A percentile compares a stretch with the other conserved stretches of the same genome.
Evolutionary conservation across 2,797 vertebrate species (phyloP).

Genomic region (Catharus ustulatus): DNA sequence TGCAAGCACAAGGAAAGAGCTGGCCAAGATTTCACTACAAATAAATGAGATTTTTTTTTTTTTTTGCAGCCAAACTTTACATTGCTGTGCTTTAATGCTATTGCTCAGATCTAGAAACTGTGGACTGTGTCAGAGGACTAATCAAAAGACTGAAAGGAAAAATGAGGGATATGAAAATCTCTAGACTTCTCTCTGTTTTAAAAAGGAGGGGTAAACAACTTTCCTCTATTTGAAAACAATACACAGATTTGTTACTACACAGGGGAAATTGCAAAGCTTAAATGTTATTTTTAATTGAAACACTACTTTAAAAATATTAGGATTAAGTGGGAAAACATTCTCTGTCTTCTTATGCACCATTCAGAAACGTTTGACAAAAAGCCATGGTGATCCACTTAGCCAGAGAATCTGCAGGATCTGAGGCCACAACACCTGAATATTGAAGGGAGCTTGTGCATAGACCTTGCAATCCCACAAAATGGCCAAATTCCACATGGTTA

Average conservation of each 20-base stretch:
- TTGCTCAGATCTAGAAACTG: not conserved
- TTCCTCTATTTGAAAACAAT: not conserved
- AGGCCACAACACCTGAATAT: not conserved
- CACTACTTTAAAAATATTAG: rapidly evolving
- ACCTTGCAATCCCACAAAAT: not conserved
- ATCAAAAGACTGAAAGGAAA: rapidly evolving
- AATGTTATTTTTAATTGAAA: not conserved
- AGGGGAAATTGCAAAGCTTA: not conserved
- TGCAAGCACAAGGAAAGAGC: not conserved
- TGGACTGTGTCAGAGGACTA: not conserved
- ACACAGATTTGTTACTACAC: not conserved
- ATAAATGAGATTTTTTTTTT: not conserved
- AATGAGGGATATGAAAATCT: not conserved
- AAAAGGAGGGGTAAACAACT: not conserved
- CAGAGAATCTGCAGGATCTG: not conserved
- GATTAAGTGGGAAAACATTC: not conserved
- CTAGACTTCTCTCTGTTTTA: not conserved
- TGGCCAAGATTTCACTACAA: not conserved
- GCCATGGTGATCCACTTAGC: rapidly evolving
- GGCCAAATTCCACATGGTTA: rapidly evolving
- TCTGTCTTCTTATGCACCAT: not conserved
- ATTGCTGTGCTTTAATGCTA: not conserved
- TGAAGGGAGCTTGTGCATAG: rapidly evolving
- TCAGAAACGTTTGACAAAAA: not conserved
- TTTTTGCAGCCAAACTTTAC: not conserved